Base-by-base conservation (phyloP, 2,113 vertebrate species). In the Ranitomeya variabilis region DNA sequence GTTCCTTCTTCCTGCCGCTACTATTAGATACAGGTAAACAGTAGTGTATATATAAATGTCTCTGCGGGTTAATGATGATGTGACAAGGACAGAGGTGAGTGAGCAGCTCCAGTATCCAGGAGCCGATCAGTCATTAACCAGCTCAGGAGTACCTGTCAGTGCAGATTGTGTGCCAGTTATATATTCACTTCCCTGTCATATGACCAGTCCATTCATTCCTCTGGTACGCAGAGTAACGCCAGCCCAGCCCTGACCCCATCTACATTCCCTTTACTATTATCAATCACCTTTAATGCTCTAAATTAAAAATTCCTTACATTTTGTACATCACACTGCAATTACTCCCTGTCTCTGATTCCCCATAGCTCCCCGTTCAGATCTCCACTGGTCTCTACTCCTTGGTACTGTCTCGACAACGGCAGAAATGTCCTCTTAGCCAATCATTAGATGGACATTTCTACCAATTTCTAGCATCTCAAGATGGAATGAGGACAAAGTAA, bases 61-160 rank as follows among this genome's bases (percentile, higher is more conserved):
- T 79, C 54, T 15, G 21, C 23, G 15, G 51, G 78, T 51, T 76
- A 76, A 76, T 76, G 73, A 52, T 76, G 73, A 76, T 52, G 73
- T 76, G 45, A 76, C 45, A 76, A 76, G 73, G 73, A 76, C 73
- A 76, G 73, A 21, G 73, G 73, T 76, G 73, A 76, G 16, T 76
- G 73, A 52, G 73, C 37, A 11, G 73, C 73, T 76, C 3, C 73
- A 76, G 7, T 8, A 21, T 45, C 45, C 37, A 18, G 73, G 73
- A 76, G 73, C 45, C 73, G 37, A 76, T 76, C 73, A 76, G 73
- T 76, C 45, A 76, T 76, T 76, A 76, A 76, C 73, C 73, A 76
- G 18, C 73, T 13, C 37, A 21, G 18, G 21, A 52, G 16, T 21
- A 21, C 73, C 73, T 51, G 73, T 76, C 73, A 51, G 73, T 52